A percentile compares a stretch with the other conserved stretches of the same genome.
Conservation (phyloP, 1,140 invertebrate genomes). For the Oscheius sp. region DNA sequence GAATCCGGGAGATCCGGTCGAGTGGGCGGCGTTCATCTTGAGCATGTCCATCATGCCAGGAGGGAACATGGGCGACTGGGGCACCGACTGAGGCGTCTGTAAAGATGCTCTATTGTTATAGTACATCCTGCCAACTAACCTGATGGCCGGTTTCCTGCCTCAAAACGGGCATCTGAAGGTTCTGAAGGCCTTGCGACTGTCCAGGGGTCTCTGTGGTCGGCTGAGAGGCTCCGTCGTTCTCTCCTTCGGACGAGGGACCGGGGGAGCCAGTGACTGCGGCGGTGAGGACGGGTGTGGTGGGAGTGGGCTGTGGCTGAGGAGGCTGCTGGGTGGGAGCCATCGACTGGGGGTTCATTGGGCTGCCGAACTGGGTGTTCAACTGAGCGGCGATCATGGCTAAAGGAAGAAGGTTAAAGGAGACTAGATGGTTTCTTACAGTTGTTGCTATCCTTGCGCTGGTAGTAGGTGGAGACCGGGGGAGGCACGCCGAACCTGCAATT, state of each 20-base stretch:
- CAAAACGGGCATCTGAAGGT: too few species aligned
- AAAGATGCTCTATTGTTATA: too few species aligned
- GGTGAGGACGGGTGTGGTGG: neutral
- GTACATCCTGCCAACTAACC: too few species aligned
- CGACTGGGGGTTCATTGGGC: too few species aligned
- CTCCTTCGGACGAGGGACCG: constrained; percentile 18
- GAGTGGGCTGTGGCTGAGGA: neutral
- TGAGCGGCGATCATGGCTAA: neutral
- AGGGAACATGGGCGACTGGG: constrained; percentile 6
- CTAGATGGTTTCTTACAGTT: neutral
- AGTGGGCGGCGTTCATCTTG: constrained; percentile 27
- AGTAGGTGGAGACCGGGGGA: constrained; percentile 18
- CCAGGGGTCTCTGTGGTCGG: too few species aligned
- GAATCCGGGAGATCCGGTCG: constrained; percentile 48
- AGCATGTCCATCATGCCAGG: constrained; percentile 19
- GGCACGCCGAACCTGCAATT: constrained; percentile 31
- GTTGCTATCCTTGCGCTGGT: constrained; percentile 28
- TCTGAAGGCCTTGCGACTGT: too few species aligned
- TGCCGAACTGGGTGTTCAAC: neutral
- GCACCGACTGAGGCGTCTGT: too few species aligned
- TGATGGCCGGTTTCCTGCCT: too few species aligned
- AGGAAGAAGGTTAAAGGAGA: neutral
- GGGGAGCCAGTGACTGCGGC: constrained; percentile 9
- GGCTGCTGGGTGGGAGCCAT: too few species aligned
- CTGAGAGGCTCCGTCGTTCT: too few species aligned